Evolutionary conservation across 1,140 invertebrate genomes (phyloP).

Genomic region (Cotesia typhae): DNA sequence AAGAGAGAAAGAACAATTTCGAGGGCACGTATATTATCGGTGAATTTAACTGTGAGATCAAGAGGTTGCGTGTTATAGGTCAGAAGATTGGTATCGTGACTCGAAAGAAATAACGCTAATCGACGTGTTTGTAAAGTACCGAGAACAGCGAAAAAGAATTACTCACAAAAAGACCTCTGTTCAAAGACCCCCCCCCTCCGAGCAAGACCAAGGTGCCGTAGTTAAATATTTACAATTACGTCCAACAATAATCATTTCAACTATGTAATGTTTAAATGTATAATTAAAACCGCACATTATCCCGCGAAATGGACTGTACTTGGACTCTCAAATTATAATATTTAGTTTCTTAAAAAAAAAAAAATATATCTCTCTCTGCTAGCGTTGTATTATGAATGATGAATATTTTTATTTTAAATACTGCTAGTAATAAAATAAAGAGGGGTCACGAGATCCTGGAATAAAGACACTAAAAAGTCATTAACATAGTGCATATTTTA

Average conservation of each 20-base stretch:
- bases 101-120: slow-evolving; percentile 38
- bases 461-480: slow-evolving; percentile 13
- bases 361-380: too few relatives aligned
- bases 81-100: slow-evolving; percentile 31
- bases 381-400: too few relatives aligned
- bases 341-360: too few relatives aligned
- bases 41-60: slow-evolving; percentile 29
- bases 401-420: too few relatives aligned
- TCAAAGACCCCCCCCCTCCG: too few relatives aligned
- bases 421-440: slow-evolving; percentile 2
- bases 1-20: slow-evolving; percentile 20
- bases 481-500: slow-evolving; percentile 32
- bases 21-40: neutral
- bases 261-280: too few relatives aligned
- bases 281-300: too few relatives aligned
- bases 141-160: neutral
- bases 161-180: neutral
- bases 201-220: too few relatives aligned
- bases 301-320: too few relatives aligned
- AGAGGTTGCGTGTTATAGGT: slow-evolving; percentile 30
- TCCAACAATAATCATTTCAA: too few relatives aligned
- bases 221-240: too few relatives aligned
- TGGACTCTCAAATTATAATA: too few relatives aligned
- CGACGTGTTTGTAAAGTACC: slow-evolving; percentile 31
- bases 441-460: slow-evolving; percentile 5